phyloP scores from a whole-genome alignment of 1,140 invertebrate genomes.

The Chlorops oryzae region DNA sequence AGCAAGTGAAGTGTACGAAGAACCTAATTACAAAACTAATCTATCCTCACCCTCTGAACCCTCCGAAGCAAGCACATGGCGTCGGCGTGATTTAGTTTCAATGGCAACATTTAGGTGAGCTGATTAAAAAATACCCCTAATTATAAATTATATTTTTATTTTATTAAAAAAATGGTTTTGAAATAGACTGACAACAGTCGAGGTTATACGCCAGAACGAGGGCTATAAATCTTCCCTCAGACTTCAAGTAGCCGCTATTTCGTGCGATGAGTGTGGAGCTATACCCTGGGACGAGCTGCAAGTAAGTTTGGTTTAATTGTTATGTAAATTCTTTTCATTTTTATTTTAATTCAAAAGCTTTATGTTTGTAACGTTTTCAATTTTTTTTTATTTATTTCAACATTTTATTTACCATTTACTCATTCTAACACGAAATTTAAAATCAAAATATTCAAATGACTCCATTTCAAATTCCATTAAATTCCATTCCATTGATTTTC shows the following conservation, averaged over 20 bases:
- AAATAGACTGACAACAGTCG: constrained; percentile 66
- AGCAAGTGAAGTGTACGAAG: constrained; percentile 79
- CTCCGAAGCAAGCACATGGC: constrained; percentile 71
- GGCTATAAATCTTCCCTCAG: constrained; percentile 67
- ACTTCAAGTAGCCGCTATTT: constrained; percentile 69
- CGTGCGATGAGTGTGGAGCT: constrained; percentile 73
- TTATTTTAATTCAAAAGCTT: constrained; percentile 4
- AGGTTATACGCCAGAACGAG: constrained; percentile 73
- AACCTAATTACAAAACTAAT: constrained; percentile 57
- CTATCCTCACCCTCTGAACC: constrained; percentile 69
- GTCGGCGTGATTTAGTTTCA: constrained; percentile 67
- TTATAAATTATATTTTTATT: background rate
- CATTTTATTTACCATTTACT: too few relatives aligned
- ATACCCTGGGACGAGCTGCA: constrained; percentile 93
- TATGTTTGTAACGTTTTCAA: background rate
- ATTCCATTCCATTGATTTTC: too few relatives aligned
- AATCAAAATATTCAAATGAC: too few relatives aligned
- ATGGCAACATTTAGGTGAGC: constrained; percentile 45
- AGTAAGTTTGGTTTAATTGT: constrained; percentile 49
- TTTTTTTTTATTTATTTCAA: background rate
- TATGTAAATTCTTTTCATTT: constrained; percentile 6
- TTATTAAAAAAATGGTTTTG: background rate
- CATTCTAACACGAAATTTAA: too few relatives aligned
- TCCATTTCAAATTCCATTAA: too few relatives aligned
- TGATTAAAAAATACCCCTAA: background rate